Percentiles rank a stretch among this genome's conserved stretches.
phyloP scores from a whole-genome alignment of 1,140 invertebrate species.

The Philotrypesis tridentata region DNA sequence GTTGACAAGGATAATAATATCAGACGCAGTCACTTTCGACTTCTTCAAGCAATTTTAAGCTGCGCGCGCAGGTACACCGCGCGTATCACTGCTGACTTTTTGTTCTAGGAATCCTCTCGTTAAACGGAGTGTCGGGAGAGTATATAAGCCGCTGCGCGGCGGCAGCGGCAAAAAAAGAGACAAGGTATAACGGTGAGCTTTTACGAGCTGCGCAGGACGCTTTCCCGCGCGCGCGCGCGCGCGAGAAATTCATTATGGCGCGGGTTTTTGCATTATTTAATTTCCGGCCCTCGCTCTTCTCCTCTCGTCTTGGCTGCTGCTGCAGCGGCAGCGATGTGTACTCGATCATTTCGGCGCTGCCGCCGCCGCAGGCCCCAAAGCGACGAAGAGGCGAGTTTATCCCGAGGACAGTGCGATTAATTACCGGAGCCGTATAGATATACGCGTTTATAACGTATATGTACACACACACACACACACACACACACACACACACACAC shows the following conservation, averaged over 20 bases:
- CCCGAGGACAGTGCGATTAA: background rate
- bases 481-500: no score
- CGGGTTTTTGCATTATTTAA: background rate
- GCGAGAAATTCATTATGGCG: background rate
- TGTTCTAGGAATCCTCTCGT: constrained; percentile 2
- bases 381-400: background rate
- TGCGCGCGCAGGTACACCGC: background rate
- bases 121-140: background rate
- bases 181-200: background rate
- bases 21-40: constrained; percentile 34
- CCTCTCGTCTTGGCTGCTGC: no score
- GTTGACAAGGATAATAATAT: constrained; percentile 46
- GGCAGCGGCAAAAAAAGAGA: background rate
- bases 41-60: constrained; percentile 30
- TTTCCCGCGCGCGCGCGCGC: background rate
- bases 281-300: background rate
- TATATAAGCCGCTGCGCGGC: no score
- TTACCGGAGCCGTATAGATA: background rate
- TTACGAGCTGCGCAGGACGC: background rate
- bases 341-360: background rate
- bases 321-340: background rate
- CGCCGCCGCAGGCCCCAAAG: background rate
- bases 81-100: constrained; percentile 7
- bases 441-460: background rate
- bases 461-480: no score